Conservation (phyloP, 2,888 invertebrate genomes). For the Bellardia bayeri region DNA sequence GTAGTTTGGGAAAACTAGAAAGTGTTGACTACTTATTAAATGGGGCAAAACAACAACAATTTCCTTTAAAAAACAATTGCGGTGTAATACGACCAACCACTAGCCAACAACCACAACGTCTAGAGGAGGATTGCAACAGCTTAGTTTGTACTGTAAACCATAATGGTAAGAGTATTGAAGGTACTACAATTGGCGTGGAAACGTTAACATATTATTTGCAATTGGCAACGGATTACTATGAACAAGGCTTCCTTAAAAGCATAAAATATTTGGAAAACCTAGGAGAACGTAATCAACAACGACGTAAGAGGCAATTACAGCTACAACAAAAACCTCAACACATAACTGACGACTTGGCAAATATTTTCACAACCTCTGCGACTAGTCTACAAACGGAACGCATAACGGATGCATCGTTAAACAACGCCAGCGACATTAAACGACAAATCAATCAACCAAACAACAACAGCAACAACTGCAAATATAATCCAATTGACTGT, state of each 20-base stretch:
- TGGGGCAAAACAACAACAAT: slow-evolving; percentile 48
- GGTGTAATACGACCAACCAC: slow-evolving; percentile 50
- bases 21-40: slow-evolving; percentile 55
- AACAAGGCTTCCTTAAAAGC: slow-evolving; percentile 81
- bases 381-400: slow-evolving; percentile 38
- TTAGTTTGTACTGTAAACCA: background rate
- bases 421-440: slow-evolving; percentile 20
- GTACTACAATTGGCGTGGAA: slow-evolving; percentile 32
- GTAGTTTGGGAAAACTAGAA: slow-evolving; percentile 71
- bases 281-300: slow-evolving; percentile 78
- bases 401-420: slow-evolving; percentile 63
- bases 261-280: slow-evolving; percentile 83
- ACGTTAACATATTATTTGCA: slow-evolving; percentile 76
- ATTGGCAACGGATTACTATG: slow-evolving; percentile 82
- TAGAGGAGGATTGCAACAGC: too few relatives aligned
- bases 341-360: slow-evolving; percentile 23
- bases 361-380: slow-evolving; percentile 34
- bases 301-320: slow-evolving; percentile 57
- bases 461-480: slow-evolving; percentile 54
- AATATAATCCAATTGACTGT: slow-evolving; percentile 55
- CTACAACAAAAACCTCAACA: slow-evolving; percentile 64
- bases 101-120: background rate
- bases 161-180: slow-evolving; percentile 18
- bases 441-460: slow-evolving; percentile 57
- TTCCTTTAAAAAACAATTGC: slow-evolving; percentile 30